A percentile compares a stretch with the other conserved stretches of the same genome.
phyloP scores from a whole-genome alignment of 2,113 vertebrate species.

The Ciconia stormi region DNA sequence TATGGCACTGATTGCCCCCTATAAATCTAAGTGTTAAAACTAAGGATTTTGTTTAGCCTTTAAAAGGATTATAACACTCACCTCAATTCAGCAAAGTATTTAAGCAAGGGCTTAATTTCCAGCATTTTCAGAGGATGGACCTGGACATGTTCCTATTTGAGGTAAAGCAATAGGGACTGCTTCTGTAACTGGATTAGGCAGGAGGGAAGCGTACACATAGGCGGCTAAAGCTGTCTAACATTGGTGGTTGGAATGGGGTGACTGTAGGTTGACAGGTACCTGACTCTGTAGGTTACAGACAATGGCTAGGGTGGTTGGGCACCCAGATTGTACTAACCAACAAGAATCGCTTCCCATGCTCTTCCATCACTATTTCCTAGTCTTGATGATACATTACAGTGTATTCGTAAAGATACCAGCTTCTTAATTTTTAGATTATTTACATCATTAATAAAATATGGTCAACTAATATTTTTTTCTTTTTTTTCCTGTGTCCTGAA shows the following conservation, averaged over 20 bases:
- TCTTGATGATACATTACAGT: neutral
- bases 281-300: neutral
- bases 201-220: neutral
- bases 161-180: neutral
- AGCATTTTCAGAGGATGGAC: neutral
- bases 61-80: neutral
- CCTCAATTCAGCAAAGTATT: neutral
- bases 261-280: neutral
- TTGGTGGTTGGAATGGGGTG: fast-evolving
- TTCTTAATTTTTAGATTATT: neutral
- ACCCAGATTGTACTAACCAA: neutral
- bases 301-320: neutral
- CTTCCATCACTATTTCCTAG: neutral
- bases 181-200: neutral
- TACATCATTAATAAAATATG: neutral
- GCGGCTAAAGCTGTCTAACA: neutral
- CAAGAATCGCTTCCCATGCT: neutral
- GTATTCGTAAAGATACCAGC: neutral
- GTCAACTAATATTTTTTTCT: neutral
- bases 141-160: neutral
- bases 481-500: neutral
- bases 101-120: neutral
- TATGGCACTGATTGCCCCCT: neutral
- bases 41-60: neutral
- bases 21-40: neutral